Evolutionary conservation across 2,113 vertebrate species (phyloP).

Genomic region (Halichoeres trimaculatus): DNA sequence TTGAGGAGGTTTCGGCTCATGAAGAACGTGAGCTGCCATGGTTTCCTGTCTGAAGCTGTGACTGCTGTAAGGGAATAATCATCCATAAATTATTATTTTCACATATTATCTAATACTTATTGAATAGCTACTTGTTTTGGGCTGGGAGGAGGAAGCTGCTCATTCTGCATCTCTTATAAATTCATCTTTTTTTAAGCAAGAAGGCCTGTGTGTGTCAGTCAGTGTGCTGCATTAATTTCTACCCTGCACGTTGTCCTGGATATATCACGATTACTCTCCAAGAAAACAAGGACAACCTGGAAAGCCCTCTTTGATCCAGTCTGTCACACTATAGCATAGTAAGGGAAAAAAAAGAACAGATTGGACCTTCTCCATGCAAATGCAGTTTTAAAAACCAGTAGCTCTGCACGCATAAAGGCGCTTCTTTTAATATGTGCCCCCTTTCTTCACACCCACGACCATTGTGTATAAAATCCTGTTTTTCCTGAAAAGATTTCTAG

Average conservation of each 20-base stretch:
- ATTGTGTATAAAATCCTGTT: conserved; percentile 85
- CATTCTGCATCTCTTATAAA: neutral
- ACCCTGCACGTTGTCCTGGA: conserved; percentile 67
- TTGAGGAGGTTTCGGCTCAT: conserved; percentile 64
- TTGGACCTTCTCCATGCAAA: conserved; percentile 82
- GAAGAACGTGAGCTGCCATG: conserved; percentile 57
- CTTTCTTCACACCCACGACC: conserved; percentile 84
- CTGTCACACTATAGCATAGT: conserved; percentile 73
- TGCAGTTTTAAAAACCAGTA: conserved; percentile 76
- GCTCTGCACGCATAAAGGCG: conserved; percentile 79
- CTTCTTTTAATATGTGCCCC: conserved; percentile 83
- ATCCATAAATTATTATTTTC: conserved; percentile 44
- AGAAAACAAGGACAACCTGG: conserved; percentile 75
- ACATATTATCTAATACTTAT: conserved; percentile 27
- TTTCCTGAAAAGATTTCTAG: conserved; percentile 85
- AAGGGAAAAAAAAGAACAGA: conserved; percentile 56
- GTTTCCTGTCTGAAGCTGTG: conserved; percentile 47
- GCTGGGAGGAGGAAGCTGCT: neutral
- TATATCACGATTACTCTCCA: conserved; percentile 73
- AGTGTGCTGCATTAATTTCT: conserved; percentile 53
- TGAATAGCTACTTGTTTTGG: neutral
- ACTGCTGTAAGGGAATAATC: conserved; percentile 46
- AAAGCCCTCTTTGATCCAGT: conserved; percentile 78
- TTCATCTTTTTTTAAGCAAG: conserved; percentile 48
- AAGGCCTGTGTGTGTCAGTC: conserved; percentile 49